These are phyloP conservation scores for Fulica atra DNA, from an alignment of 2,113 vertebrate genomes.

Conservation along the genomic window DNA sequence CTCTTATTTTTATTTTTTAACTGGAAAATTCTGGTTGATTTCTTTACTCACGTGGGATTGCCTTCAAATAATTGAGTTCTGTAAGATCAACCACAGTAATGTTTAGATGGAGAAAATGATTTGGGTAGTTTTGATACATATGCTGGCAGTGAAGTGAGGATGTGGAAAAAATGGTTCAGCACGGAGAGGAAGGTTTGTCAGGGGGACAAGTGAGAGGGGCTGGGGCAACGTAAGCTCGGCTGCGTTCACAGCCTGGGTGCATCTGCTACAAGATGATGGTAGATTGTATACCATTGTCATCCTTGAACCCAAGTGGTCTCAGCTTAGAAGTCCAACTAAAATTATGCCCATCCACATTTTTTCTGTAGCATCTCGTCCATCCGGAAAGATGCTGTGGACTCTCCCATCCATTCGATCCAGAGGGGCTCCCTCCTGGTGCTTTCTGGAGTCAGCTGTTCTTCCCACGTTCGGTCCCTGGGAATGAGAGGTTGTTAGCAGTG, in stretches of 20 bases:
- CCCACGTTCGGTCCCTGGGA: not conserved
- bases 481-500: not conserved
- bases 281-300: rapidly evolving
- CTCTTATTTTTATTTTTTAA: not conserved
- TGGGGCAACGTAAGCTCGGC: not conserved
- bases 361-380: not conserved
- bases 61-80: not conserved
- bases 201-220: not conserved
- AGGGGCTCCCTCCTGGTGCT: not conserved
- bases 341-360: not conserved
- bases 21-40: not conserved
- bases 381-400: rapidly evolving
- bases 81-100: not conserved
- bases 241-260: not conserved
- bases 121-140: not conserved
- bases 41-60: not conserved
- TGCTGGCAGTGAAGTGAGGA: not conserved
- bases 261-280: not conserved
- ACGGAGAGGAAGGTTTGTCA: not conserved
- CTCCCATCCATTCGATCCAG: rapidly evolving
- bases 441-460: not conserved
- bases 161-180: not conserved
- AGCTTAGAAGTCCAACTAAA: not conserved
- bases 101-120: not conserved
- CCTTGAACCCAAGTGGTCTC: not conserved